Percentiles rank a stretch among this genome's conserved stretches.
phyloP scores from a whole-genome alignment of 2,797 vertebrate genomes.

The Enteromius argenteus region DNA sequence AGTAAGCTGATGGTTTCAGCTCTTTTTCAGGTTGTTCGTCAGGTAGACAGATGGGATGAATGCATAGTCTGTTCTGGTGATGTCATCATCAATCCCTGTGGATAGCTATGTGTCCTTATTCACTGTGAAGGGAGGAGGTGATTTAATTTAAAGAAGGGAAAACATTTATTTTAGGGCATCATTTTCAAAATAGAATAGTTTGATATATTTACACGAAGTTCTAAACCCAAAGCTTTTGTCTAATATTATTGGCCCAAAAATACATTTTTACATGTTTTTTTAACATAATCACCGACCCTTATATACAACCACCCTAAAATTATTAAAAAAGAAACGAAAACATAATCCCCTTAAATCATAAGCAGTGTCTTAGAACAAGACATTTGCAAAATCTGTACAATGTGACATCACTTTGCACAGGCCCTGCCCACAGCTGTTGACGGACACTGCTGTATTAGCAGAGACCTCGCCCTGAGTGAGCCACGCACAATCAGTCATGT shows the following conservation, averaged over 20 bases:
- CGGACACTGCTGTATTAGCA: too few species aligned
- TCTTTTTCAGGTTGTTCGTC: neutral
- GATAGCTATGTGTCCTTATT: neutral
- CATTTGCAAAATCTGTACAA: too few species aligned
- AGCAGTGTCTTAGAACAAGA: neutral
- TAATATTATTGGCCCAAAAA: neutral
- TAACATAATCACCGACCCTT: neutral
- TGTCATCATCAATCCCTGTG: conserved; percentile 13
- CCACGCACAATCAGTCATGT: too few species aligned
- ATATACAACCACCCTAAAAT: neutral
- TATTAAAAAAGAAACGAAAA: neutral
- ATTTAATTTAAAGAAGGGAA: neutral
- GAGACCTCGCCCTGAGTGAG: too few species aligned
- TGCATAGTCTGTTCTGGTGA: neutral
- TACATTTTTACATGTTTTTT: neutral
- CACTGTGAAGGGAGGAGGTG: neutral
- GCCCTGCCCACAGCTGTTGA: too few species aligned
- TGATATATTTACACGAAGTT: neutral
- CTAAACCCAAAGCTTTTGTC: neutral
- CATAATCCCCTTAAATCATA: neutral
- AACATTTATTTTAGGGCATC: neutral
- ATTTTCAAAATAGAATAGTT: neutral
- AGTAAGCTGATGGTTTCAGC: neutral
- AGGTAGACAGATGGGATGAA: conserved; percentile 27
- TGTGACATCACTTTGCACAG: too few species aligned